phyloP scores from a whole-genome alignment of 2,888 invertebrate species.

The Dendrolimus pini region DNA sequence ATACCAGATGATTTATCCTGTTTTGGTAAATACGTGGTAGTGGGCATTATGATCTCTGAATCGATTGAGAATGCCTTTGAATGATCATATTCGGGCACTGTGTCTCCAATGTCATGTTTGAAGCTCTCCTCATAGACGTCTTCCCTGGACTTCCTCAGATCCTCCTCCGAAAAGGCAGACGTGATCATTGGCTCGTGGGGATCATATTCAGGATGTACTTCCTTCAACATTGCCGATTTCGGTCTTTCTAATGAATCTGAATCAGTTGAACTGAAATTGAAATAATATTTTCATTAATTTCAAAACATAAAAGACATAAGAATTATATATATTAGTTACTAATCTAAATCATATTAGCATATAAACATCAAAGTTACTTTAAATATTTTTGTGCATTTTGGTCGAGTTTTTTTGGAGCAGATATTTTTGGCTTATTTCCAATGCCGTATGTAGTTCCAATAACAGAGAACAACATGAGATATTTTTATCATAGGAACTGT shows the following conservation, averaged over 20 bases:
- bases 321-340: no score
- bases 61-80: constrained; percentile 47
- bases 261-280: constrained; percentile 52
- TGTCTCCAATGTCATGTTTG: constrained; percentile 45
- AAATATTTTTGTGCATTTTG: no score
- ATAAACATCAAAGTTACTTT: no score
- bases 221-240: constrained; percentile 65
- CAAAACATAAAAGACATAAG: no score
- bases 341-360: no score
- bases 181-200: constrained; percentile 72
- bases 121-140: constrained; percentile 57
- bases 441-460: no score
- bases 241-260: constrained; percentile 66
- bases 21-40: constrained; percentile 30
- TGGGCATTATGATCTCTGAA: constrained; percentile 34
- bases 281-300: not conserved
- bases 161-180: constrained; percentile 67
- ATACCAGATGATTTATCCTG: constrained; percentile 53
- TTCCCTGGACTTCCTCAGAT: constrained; percentile 58
- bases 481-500: no score
- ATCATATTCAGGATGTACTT: constrained; percentile 64
- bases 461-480: no score
- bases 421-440: no score
- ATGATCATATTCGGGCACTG: constrained; percentile 43
- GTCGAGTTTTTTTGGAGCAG: no score